Base-by-base conservation (phyloP, 2,888 invertebrate genomes). In the Galerucella calmariensis region DNA sequence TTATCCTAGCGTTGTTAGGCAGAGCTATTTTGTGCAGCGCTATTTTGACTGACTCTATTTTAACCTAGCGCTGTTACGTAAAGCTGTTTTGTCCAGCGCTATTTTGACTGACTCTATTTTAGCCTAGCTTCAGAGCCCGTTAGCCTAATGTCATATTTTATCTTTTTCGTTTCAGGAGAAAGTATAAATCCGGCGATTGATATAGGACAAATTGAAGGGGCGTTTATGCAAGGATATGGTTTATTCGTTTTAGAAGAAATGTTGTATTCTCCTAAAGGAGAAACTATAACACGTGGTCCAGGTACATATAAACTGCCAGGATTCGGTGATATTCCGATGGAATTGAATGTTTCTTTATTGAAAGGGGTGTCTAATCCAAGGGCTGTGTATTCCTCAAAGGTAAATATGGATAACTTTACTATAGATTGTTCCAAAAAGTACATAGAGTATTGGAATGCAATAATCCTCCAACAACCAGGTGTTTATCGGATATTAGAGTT, bases 101-200 rank as follows among this genome's bases (percentile, higher is more conserved):
- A 27, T 27, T 27, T 27, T 27, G 4, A 27, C 4, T 27, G 27
- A 27, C 2, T 2, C 2, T 27, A 27, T 24, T 67, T 53, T 27
- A 20, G 1, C 20, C 20, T 20, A 20, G 27, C 27, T 27, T 3
- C 27, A 27, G 27, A 27, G 27, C 27, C 27, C 27, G 4, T 27
- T 27, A 27, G 27, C 27, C n/a, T 24, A 24, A 24, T 2, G 12
- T 48, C 10, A 6, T 0, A 44, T 10, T n/a, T 46, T 20, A 41
- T n/a, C 62, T 73, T 53, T 10, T 69, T 27, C 48, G 68, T 78
- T 79, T 35, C 69, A 85, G 85, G 98, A 0, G 93, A 95, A 81
- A 97, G 97, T 87, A 88, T 98, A 71, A 98, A 98, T 88, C 98
- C 98, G 4, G 97, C 98, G 1, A 96, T 98, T 78, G 98, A 98